Evolutionary conservation across 2,888 invertebrate genomes (phyloP).

Genomic region (Diadegma fenestrale): DNA sequence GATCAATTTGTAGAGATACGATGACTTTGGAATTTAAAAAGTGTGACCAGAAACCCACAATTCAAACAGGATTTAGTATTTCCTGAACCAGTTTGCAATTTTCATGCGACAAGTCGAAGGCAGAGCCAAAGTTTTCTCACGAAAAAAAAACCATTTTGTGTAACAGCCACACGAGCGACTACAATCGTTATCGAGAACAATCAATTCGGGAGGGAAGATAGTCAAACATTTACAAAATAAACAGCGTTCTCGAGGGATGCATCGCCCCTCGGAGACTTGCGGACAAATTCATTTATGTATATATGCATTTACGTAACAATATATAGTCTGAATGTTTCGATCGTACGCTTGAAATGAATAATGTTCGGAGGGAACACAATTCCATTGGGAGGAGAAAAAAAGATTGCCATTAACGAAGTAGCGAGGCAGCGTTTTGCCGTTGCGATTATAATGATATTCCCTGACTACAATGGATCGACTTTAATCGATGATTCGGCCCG

Average conservation of each 20-base stretch:
- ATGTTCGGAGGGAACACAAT: neutral
- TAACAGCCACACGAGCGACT: neutral
- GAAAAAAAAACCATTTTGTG: neutral
- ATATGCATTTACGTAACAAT: neutral
- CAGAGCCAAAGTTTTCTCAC: neutral
- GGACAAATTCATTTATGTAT: neutral
- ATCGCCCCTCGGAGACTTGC: neutral
- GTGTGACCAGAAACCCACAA: neutral
- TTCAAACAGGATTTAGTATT: neutral
- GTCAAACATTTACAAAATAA: neutral
- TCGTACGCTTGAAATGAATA: neutral
- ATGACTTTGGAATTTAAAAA: neutral
- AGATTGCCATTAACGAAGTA: neutral
- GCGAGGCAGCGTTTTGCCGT: neutral
- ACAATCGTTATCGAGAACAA: slow-evolving; percentile 9
- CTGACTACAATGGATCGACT: no score
- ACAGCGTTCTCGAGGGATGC: neutral
- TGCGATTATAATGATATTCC: no score
- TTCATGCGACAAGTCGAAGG: neutral
- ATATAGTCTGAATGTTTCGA: neutral
- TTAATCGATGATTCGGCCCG: no score
- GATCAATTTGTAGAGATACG: neutral
- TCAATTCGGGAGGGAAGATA: neutral
- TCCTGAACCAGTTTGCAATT: neutral
- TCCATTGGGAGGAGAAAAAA: slow-evolving; percentile 3